These are phyloP conservation scores for Drosophila mulleri DNA, from an alignment of 2,888 invertebrate species.

Conservation along the genomic window DNA sequence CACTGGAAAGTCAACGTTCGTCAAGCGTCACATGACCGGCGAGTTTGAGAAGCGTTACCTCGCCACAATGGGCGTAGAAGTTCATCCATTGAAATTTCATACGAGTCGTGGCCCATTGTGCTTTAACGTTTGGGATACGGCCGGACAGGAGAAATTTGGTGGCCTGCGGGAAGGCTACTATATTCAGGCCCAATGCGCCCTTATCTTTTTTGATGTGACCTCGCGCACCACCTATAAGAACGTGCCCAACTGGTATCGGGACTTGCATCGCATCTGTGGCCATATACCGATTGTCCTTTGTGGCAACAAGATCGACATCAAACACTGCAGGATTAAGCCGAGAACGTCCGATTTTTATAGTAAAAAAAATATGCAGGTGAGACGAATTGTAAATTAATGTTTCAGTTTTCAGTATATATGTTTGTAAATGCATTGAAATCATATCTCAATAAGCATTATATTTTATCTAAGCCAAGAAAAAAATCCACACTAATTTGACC, in stretches of 20 bases:
- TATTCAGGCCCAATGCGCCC: slow-evolving; percentile 97
- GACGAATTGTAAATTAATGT: not conserved
- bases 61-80: slow-evolving; percentile 98
- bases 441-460: no score
- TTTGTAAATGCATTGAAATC: no score
- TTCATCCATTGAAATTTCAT: slow-evolving; percentile 97
- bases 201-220: slow-evolving; percentile 99
- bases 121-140: slow-evolving; percentile 99
- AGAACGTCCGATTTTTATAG: slow-evolving; percentile 98
- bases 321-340: slow-evolving; percentile 99
- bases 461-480: no score
- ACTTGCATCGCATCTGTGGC: slow-evolving; percentile 98
- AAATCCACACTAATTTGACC: no score
- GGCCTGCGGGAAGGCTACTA: slow-evolving; percentile 99
- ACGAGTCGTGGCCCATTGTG: slow-evolving; percentile 97
- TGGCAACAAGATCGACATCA: slow-evolving; percentile 99
- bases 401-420: no score
- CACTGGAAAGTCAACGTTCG: slow-evolving; percentile 99
- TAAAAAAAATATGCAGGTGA: slow-evolving; percentile 97
- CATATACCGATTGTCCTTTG: slow-evolving; percentile 99
- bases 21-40: slow-evolving; percentile 98
- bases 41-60: slow-evolving; percentile 99
- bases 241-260: slow-evolving; percentile 99
- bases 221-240: slow-evolving; percentile 99
- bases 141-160: slow-evolving; percentile 99